Evolutionary conservation across 2,797 vertebrate genomes (phyloP).

Genomic region (Eidolon dupreanum): DNA sequence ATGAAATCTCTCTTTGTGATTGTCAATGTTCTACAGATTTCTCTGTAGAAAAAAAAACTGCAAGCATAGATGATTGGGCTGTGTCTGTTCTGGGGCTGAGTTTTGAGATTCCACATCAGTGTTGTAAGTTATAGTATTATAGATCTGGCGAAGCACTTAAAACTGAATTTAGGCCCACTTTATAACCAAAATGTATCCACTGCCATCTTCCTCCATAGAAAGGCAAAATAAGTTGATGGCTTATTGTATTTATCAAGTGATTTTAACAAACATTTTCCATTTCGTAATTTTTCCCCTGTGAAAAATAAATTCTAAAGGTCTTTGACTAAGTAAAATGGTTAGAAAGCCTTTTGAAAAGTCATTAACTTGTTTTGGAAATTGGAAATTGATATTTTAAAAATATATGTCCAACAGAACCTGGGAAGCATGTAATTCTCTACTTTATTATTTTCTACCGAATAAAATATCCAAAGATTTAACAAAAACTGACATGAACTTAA

Average conservation of each 20-base stretch:
- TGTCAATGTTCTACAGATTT: conserved; percentile 54
- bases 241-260: conserved; percentile 67
- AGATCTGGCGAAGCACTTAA: conserved; percentile 47
- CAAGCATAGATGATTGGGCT: not conserved
- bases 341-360: conserved; percentile 61
- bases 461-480: conserved; percentile 24
- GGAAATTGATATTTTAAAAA: conserved; percentile 10
- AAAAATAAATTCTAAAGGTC: conserved; percentile 71
- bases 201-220: conserved; percentile 28
- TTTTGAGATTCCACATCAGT: conserved; percentile 24
- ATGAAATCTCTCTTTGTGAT: not conserved
- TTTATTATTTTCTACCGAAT: conserved; percentile 17
- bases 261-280: conserved; percentile 71
- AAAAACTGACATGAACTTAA: not conserved
- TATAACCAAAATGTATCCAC: conserved; percentile 44
- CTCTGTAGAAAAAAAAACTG: conserved; percentile 41
- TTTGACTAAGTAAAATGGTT: conserved; percentile 61
- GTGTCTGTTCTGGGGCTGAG: conserved; percentile 27
- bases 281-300: conserved; percentile 56
- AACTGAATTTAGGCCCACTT: not conserved
- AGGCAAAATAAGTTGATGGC: conserved; percentile 75
- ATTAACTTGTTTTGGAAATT: conserved; percentile 32
- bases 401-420: not conserved
- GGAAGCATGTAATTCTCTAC: not conserved
- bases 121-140: conserved; percentile 7